A percentile compares a stretch with the other conserved stretches of the same genome.
Conservation (phyloP, 92 coral and sea anemone species). For the Phymanthus crucifer region DNA sequence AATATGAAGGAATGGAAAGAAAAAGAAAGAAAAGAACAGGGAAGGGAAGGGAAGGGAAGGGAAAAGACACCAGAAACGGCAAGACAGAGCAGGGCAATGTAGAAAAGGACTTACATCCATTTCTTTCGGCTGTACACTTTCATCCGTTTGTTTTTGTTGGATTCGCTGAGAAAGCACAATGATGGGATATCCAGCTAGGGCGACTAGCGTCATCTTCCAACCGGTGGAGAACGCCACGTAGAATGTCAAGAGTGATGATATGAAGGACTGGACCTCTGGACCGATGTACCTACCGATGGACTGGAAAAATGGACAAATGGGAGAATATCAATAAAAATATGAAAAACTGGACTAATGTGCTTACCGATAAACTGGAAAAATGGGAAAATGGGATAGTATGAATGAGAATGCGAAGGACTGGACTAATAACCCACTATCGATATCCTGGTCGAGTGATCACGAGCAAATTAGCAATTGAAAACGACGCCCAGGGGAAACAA, state of each 20-base stretch:
- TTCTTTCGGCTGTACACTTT: slow-evolving; percentile 46
- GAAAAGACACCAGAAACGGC: too few relatives aligned
- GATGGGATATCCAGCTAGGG: slow-evolving; percentile 85
- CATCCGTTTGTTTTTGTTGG: slow-evolving; percentile 76
- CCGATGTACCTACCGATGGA: slow-evolving; percentile 76
- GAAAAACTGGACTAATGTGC: neutral
- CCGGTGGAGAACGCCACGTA: slow-evolving; percentile 80
- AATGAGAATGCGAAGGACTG: neutral
- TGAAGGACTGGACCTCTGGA: slow-evolving; percentile 73
- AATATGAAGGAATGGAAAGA: neutral
- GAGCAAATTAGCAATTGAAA: too few relatives aligned
- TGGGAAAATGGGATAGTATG: neutral
- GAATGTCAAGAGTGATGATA: slow-evolving; percentile 75
- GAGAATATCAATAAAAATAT: neutral
- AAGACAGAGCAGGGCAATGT: too few relatives aligned
- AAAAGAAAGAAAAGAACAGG: neutral
- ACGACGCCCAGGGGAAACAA: too few relatives aligned
- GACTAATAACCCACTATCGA: too few relatives aligned
- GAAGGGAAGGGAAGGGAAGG: neutral
- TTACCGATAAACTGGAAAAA: neutral
- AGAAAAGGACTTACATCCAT: slow-evolving; percentile 47
- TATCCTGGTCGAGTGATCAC: too few relatives aligned
- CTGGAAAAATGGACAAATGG: slow-evolving; percentile 25
- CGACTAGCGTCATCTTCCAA: slow-evolving; percentile 98
- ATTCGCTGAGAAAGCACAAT: slow-evolving; percentile 73